phyloP scores from a whole-genome alignment of 2,113 vertebrate species.

The Corythornis madagascariensis region DNA sequence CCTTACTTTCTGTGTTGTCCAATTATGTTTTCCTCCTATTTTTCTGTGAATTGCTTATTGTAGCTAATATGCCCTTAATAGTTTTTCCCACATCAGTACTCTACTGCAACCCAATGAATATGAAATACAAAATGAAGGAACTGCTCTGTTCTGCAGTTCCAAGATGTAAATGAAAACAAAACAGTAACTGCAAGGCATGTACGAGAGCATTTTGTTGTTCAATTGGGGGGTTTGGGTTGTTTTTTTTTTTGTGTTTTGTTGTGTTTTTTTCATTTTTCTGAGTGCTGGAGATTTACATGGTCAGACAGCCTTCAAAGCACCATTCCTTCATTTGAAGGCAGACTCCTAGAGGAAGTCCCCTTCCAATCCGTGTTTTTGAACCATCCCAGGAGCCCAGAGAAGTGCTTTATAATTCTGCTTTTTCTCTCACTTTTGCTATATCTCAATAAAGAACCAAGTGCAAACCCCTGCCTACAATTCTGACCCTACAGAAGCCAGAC shows the following conservation, averaged over 20 bases:
- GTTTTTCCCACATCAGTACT: conserved; percentile 3
- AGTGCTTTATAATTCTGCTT: neutral
- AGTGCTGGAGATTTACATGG: neutral
- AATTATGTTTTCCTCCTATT: neutral
- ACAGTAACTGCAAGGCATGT: neutral
- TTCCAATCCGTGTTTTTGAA: neutral
- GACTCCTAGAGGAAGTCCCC: neutral
- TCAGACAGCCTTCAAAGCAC: neutral
- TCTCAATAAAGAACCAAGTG: neutral
- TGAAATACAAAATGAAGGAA: neutral
- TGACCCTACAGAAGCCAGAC: neutral
- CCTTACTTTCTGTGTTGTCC: neutral
- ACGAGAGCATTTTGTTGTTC: neutral
- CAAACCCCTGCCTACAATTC: neutral
- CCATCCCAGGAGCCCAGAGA: neutral
- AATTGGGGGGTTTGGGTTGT: no score
- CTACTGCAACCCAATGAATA: neutral
- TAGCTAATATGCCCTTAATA: neutral
- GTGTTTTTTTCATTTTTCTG: neutral
- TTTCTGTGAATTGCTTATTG: conserved; percentile 23
- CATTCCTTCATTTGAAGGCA: neutral
- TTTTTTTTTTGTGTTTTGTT: no score
- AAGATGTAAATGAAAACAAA: neutral
- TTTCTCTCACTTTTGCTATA: neutral
- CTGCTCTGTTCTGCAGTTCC: neutral